phyloP scores from a whole-genome alignment of 2,888 invertebrate species.

The Callinectes sapidus region DNA sequence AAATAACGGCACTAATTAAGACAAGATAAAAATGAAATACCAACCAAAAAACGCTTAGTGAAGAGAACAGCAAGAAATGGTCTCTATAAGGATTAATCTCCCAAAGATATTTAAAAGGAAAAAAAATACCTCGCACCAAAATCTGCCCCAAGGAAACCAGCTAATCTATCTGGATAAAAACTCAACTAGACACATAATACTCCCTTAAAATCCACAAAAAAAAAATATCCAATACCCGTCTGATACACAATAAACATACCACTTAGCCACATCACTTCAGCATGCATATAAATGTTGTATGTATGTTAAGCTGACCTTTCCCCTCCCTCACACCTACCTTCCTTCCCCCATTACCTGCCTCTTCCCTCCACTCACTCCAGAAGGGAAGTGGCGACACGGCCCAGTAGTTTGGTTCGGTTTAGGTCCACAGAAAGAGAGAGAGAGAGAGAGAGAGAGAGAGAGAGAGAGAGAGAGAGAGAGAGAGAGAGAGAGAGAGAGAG shows the following conservation, averaged over 20 bases:
- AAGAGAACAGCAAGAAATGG: too few species aligned
- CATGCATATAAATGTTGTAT: constrained; percentile 6
- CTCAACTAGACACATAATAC: too few species aligned
- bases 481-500: neutral
- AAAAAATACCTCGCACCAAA: too few species aligned
- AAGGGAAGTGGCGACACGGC: constrained; percentile 16
- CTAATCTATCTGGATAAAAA: neutral
- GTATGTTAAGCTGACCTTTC: constrained; percentile 15
- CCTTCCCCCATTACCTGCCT: constrained; percentile 13
- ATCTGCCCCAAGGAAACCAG: neutral
- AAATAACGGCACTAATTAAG: too few species aligned
- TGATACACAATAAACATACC: neutral
- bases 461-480: neutral
- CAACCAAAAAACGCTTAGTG: too few species aligned
- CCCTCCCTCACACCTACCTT: neutral
- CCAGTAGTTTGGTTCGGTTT: too few species aligned
- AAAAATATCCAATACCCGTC: neutral
- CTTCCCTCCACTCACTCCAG: neutral
- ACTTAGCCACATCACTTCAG: constrained; percentile 7
- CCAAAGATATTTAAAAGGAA: neutral
- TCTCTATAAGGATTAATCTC: neutral
- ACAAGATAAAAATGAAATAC: too few species aligned
- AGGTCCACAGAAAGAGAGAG: neutral
- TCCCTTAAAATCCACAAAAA: too few species aligned
- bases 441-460: neutral